Conservation (phyloP, 2,888 invertebrate genomes). For the Leucania comma region DNA sequence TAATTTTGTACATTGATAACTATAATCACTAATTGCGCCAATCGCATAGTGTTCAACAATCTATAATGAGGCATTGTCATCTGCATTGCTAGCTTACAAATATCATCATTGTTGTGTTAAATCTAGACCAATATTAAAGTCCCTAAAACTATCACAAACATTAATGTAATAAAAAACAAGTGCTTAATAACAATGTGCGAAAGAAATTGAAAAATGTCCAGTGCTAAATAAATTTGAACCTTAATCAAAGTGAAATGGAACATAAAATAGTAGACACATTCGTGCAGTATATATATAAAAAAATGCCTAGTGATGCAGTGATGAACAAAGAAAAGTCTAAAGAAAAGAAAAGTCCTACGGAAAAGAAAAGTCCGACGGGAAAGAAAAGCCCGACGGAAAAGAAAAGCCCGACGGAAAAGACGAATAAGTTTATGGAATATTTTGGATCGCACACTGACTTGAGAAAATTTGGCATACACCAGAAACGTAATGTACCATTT, state of each 20-base stretch:
- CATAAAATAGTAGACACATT: constrained; percentile 65
- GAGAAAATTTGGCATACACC: constrained; percentile 48
- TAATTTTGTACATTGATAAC: constrained; percentile 58
- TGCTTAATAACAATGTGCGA: constrained; percentile 7
- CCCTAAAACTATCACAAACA: neutral
- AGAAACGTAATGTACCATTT: constrained; percentile 69
- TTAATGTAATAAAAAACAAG: neutral
- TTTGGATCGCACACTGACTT: constrained; percentile 79
- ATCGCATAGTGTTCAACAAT: constrained; percentile 48
- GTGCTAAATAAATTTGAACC: constrained; percentile 34
- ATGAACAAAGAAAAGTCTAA: constrained; percentile 73
- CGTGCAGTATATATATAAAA: constrained; percentile 39
- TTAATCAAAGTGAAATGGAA: constrained; percentile 61
- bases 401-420: constrained; percentile 79
- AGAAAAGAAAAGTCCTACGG: constrained; percentile 66
- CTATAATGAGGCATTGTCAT: constrained; percentile 40
- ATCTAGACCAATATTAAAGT: neutral
- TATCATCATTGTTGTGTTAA: constrained; percentile 25
- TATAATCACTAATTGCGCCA: constrained; percentile 60
- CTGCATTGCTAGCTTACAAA: constrained; percentile 21
- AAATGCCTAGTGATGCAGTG: constrained; percentile 42
- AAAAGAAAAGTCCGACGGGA: constrained; percentile 77
- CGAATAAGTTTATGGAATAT: constrained; percentile 73
- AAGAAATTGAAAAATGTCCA: constrained; percentile 8
- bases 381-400: constrained; percentile 67